Evolutionary conservation across 2,888 invertebrate species (phyloP).

Genomic region (Periphyllus acericola): DNA sequence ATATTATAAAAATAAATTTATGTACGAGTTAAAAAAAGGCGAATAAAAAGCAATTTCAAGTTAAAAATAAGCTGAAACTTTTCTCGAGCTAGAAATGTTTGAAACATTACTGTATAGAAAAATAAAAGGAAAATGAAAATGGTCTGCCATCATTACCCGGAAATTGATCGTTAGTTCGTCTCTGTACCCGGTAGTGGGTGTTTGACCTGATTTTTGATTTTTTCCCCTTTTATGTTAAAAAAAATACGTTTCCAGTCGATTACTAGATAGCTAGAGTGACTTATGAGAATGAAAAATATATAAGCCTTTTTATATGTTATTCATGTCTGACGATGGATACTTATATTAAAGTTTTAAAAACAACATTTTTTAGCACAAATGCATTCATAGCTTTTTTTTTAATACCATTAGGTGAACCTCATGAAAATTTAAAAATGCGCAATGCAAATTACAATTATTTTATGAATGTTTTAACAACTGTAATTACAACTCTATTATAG

Average conservation of each 20-base stretch:
- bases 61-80: not conserved
- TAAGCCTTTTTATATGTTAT: not conserved
- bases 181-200: slow-evolving; percentile 6
- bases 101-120: not conserved
- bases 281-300: not conserved
- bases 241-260: slow-evolving; percentile 23
- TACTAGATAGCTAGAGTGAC: not conserved
- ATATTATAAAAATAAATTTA: too few relatives aligned
- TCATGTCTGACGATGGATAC: not conserved
- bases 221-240: not conserved
- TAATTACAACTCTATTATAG: too few relatives aligned
- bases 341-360: not conserved
- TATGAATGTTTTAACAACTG: too few relatives aligned
- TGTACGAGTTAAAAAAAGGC: not conserved
- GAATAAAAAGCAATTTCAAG: not conserved
- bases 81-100: not conserved
- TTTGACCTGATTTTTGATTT: slow-evolving; percentile 36
- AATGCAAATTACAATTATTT: too few relatives aligned
- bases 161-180: slow-evolving; percentile 38
- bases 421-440: too few relatives aligned
- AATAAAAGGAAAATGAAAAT: slow-evolving; percentile 20
- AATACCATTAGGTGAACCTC: too few relatives aligned
- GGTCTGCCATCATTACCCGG: not conserved
- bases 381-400: not conserved
- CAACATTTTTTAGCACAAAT: not conserved